Evolutionary conservation across 2,888 invertebrate genomes (phyloP), one percentile per base, ranked within the genome.

Genomic region (Chrysomela aeneicollis): DNA sequence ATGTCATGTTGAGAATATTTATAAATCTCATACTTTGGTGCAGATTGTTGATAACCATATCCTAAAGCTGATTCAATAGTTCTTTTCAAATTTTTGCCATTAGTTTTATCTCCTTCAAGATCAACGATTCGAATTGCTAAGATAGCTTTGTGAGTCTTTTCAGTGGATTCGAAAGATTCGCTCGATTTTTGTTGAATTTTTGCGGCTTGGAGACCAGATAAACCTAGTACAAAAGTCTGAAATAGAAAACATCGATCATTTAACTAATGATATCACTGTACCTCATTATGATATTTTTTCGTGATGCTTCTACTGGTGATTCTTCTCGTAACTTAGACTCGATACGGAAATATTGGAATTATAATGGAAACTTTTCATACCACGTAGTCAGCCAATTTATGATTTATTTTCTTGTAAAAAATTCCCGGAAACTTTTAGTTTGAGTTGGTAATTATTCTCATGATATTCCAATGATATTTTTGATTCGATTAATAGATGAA

Each of bases 11-110:
- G 90, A 0, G 90, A 90, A 77, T 90, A 90, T 3, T 90, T 90
- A 75, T 90, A 90, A 66, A 90, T 85, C 84, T 87, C 86, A 73
- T 87, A 89, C 75, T 86, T 88, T 10, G 84, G 84, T 32, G 72
- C 63, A 78, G 73, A 86, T 8, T 85, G 37, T 18, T 30, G 17
- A 17, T 86, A 88, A 6, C 90, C 90, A 77, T 90, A 92, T 63
- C 92, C 92, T 10, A 92, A 82, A 53, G 89, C 88, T 0, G 88
- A 87, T 69, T 92, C 90, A 12, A 92, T 89, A 0, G 92, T 92
- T 71, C 92, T 84, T 76, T 92, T 92, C 0, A 84, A 85, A 78
- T 86, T 87, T 61, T 78, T 79, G 1, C 74, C 64, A 21, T 59
- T 71, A 1, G 73, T 71, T 47, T 77, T 76, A 30, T 85, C 85